Evolutionary conservation across 2,888 invertebrate genomes (phyloP).

Genomic region (Nycteola revayana): DNA sequence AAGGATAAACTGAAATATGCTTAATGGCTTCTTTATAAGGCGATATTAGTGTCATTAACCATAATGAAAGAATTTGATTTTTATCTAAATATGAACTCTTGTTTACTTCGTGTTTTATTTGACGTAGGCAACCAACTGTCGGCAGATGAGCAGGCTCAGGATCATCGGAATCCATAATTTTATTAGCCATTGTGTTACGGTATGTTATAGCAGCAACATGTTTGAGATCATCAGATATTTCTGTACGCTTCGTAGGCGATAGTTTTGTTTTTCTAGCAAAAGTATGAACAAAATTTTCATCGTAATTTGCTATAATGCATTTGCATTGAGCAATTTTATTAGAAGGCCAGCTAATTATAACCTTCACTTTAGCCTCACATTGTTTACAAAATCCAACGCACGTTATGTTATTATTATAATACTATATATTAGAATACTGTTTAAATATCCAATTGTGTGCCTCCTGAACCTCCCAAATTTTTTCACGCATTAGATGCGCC

Average conservation of each 20-base stretch:
- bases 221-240: slow-evolving; percentile 13
- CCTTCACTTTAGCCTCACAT: slow-evolving; percentile 10
- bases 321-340: slow-evolving; percentile 15
- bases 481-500: slow-evolving; percentile 11
- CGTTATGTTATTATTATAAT: slow-evolving; percentile 8
- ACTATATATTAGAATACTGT: slow-evolving; percentile 12
- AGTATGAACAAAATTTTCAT: slow-evolving; percentile 11
- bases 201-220: slow-evolving; percentile 9
- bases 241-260: slow-evolving; percentile 11
- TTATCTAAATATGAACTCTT: slow-evolving; percentile 13
- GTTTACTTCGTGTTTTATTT: slow-evolving; percentile 21
- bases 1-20: slow-evolving; percentile 17
- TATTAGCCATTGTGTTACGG: slow-evolving; percentile 12
- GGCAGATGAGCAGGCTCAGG: slow-evolving; percentile 18
- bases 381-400: slow-evolving; percentile 11
- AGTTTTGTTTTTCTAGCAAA: slow-evolving; percentile 12
- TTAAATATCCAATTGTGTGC: slow-evolving; percentile 9
- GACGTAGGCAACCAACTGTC: slow-evolving; percentile 16
- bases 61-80: slow-evolving; percentile 18
- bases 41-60: slow-evolving; percentile 18
- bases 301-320: slow-evolving; percentile 14
- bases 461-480: slow-evolving; percentile 9
- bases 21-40: slow-evolving; percentile 17
- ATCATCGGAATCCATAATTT: slow-evolving; percentile 9
- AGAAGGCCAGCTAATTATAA: slow-evolving; percentile 14